Conservation (phyloP, 1,140 invertebrate genomes). For the Scaptomyza graminum region DNA sequence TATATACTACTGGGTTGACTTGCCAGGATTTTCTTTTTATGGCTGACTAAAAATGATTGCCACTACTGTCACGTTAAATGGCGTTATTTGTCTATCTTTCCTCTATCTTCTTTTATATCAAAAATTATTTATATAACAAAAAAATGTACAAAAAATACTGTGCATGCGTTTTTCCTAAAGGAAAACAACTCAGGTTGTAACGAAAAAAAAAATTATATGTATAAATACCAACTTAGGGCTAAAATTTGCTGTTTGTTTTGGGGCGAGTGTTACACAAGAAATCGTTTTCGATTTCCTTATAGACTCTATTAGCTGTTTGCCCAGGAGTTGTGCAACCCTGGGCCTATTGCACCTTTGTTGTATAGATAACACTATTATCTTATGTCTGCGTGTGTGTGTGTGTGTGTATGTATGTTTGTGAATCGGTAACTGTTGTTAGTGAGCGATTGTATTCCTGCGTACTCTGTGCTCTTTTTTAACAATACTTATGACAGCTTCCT, state of each 20-base stretch:
- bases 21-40: conserved; percentile 51
- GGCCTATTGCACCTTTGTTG: conserved; percentile 30
- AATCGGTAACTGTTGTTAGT: conserved; percentile 13
- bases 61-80: conserved; percentile 39
- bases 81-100: conserved; percentile 28
- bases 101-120: conserved; percentile 1
- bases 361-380: not conserved
- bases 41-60: conserved; percentile 36
- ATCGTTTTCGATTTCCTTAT: conserved; percentile 2
- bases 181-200: conserved; percentile 45
- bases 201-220: conserved; percentile 46
- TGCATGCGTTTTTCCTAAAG: conserved; percentile 48
- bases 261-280: conserved; percentile 40
- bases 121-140: not conserved
- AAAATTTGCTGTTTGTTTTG: conserved; percentile 9
- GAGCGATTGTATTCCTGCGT: conserved; percentile 13
- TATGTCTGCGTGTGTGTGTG: not conserved
- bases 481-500: conserved; percentile 54
- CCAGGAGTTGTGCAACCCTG: not conserved
- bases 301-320: conserved; percentile 28
- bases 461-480: conserved; percentile 19
- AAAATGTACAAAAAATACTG: conserved; percentile 69
- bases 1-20: conserved; percentile 18
- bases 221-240: conserved; percentile 16
- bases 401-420: conserved; percentile 18